phyloP scores from a whole-genome alignment of 2,113 vertebrate genomes.

The Xyliphius kryptos region DNA sequence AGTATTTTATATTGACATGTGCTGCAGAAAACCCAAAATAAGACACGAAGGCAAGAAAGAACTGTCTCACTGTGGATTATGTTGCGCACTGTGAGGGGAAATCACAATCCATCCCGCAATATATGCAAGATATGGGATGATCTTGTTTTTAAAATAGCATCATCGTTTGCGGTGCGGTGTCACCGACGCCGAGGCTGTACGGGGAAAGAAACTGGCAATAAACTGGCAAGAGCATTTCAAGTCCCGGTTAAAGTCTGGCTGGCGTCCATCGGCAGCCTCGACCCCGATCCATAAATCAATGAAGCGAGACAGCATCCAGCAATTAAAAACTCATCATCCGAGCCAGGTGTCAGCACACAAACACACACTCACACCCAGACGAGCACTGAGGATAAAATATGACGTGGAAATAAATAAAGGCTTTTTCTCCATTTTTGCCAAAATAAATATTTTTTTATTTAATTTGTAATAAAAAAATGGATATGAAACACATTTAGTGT shows the following conservation, averaged over 20 bases:
- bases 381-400: too few species aligned
- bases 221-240: conserved; percentile 30
- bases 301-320: conserved; percentile 21
- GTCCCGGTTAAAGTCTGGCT: conserved; percentile 34
- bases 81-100: neutral
- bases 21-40: neutral
- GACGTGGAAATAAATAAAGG: too few species aligned
- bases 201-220: neutral
- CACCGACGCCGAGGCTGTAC: neutral
- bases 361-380: too few species aligned
- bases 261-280: conserved; percentile 32
- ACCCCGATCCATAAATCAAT: conserved; percentile 38
- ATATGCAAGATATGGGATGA: neutral
- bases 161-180: neutral
- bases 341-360: conserved; percentile 16
- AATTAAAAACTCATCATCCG: conserved; percentile 5
- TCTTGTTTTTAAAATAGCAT: neutral
- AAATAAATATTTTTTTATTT: too few species aligned
- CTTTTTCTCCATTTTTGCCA: too few species aligned
- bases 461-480: too few species aligned
- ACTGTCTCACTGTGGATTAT: too few species aligned
- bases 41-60: neutral
- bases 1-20: conserved; percentile 7
- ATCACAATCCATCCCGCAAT: neutral
- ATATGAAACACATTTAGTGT: too few species aligned